Percentiles rank a stretch among this genome's conserved stretches.
These are phyloP conservation scores for Isurus oxyrinchus DNA, from an alignment of 2,113 vertebrate genomes.

Conservation along the genomic window DNA sequence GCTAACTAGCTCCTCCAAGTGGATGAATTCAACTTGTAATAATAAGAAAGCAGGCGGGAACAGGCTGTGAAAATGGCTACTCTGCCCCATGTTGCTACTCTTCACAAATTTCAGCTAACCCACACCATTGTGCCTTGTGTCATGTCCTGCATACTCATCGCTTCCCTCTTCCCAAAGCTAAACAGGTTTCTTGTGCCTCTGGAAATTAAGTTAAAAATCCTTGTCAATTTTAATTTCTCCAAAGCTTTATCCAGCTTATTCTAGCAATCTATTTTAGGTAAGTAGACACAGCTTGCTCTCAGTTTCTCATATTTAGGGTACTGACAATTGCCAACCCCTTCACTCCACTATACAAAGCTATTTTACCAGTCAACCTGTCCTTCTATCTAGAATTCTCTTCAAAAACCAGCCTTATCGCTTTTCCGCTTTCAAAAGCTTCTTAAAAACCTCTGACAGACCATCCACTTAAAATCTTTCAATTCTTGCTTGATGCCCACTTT, in stretches of 20 bases:
- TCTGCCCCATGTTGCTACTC: too few relatives aligned
- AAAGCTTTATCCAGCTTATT: neutral
- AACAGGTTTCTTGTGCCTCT: neutral
- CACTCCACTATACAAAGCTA: neutral
- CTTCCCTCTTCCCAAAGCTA: neutral
- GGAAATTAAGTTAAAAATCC: neutral
- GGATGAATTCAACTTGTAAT: neutral
- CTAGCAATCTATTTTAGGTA: neutral
- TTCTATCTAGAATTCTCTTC: neutral
- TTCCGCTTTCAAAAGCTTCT: neutral
- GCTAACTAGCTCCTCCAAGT: neutral
- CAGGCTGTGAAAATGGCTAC: neutral
- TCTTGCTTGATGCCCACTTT: neutral
- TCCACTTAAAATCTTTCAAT: too few relatives aligned
- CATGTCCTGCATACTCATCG: neutral
- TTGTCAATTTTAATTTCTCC: neutral
- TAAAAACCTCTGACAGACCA: neutral
- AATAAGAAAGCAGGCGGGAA: neutral
- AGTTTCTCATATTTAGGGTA: neutral
- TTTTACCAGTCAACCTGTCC: neutral
- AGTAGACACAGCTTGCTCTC: too few relatives aligned
- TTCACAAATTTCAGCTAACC: neutral
- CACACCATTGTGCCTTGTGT: neutral
- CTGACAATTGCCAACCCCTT: neutral
- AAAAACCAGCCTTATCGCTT: neutral